Percentiles rank a stretch among this genome's conserved stretches.
These are phyloP conservation scores for Eulemur macaco DNA, from an alignment of 2,113 vertebrate genomes.

Conservation along the genomic window DNA sequence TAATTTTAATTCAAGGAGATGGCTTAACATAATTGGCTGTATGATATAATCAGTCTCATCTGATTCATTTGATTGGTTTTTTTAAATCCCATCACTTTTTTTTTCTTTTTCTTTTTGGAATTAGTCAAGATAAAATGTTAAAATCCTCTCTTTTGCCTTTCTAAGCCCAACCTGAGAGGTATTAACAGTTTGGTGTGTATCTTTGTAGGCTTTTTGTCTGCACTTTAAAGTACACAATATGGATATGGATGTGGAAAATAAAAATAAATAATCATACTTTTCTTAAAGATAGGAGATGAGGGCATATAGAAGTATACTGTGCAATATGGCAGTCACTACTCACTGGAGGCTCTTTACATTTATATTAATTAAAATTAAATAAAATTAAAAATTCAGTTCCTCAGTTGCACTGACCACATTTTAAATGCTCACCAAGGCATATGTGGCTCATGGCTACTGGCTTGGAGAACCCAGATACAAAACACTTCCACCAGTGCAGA, in stretches of 20 bases:
- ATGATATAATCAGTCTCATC: conserved; percentile 24
- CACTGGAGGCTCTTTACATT: background rate
- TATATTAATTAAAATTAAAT: background rate
- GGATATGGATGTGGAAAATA: background rate
- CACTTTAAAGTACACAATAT: background rate
- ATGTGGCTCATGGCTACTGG: background rate
- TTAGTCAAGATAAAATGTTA: conserved; percentile 46
- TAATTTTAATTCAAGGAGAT: conserved; percentile 12
- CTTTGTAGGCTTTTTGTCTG: background rate
- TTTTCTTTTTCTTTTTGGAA: conserved; percentile 31
- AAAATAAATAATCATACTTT: background rate
- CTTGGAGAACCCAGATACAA: accelerated
- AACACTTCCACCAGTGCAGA: accelerated
- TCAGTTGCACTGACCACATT: background rate
- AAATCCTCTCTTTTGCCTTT: background rate
- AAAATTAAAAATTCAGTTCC: background rate
- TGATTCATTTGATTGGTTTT: conserved; percentile 34
- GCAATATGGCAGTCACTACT: background rate
- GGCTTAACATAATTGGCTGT: conserved; percentile 10
- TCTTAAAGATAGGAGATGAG: background rate
- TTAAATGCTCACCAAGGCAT: background rate
- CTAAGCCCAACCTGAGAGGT: background rate
- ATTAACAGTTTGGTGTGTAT: background rate
- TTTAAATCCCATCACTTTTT: conserved; percentile 34
- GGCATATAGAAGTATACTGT: background rate